Evolutionary conservation across 2,113 vertebrate species (phyloP), one percentile per base, ranked within the genome.

Genomic region (Nothocercus julius): DNA sequence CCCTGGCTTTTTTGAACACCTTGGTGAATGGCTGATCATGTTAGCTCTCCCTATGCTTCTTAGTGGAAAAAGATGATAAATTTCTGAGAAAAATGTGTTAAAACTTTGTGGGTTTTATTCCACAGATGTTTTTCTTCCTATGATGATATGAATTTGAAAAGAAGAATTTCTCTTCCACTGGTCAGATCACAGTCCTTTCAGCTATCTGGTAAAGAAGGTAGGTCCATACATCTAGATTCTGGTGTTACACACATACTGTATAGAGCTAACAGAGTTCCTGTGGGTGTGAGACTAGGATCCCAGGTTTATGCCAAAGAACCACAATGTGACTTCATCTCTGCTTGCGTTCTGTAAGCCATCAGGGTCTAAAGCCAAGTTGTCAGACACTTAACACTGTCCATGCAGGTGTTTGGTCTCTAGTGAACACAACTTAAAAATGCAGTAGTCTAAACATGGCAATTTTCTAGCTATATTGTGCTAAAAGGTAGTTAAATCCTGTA

Each of bases 171-270:
- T 70, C 99, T 98, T 91, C 99, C 99, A 7, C 98, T 99, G 21
- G 98, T 99, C 89, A 99, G 99, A 91, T 99, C 99, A 11, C 99
- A 99, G 95, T 99, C 99, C 40, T 99, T 99, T 94, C 99, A 99
- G 93, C 97, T 99, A 79, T 98, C 98, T 81, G 97, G 98, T 79
- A 98, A 99, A 97, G 99, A 99, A 98, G 99, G 99, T 99, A 98
- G 95, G 87, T 20, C 44, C 1, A 1, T 80, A 53, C 19, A 16
- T 61, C 7, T 85, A 13, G 14, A 82, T 40, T 61, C 28, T 34
- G 8, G 24, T 49, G 70, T 53, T 79, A 49, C 49, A 22, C 49
- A 22, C 49, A 11, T 49, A 5, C 49, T 49, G 21, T 49, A 22
- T 49, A 22, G 21, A 22, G 49, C 49, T 49, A 11, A 49, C 49